A percentile compares a stretch with the other conserved stretches of the same genome.
Evolutionary conservation across 2,797 vertebrate genomes (phyloP).

Genomic region (Semotilus atromaculatus): DNA sequence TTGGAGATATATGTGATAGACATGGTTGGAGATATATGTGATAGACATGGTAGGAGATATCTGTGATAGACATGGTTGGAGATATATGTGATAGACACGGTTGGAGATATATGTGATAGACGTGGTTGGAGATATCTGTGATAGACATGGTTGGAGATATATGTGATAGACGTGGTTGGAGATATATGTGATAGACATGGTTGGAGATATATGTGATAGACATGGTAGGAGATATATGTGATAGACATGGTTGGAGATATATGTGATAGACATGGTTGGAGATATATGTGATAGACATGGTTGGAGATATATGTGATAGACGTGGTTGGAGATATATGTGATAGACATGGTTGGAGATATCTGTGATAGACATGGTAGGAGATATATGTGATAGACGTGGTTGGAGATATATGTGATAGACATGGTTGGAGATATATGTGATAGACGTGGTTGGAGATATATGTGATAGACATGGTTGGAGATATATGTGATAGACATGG

Average conservation of each 20-base stretch:
- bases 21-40: background rate
- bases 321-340: background rate
- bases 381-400: background rate
- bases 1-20: background rate
- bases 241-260: no score
- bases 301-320: background rate
- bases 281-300: background rate
- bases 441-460: no score
- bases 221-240: background rate
- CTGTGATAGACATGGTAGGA: background rate
- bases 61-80: no score
- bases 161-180: no score
- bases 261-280: no score
- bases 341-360: no score
- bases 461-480: no score
- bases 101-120: background rate
- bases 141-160: no score
- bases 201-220: background rate
- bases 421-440: background rate
- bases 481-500: background rate
- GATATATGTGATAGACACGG: background rate
- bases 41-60: slow-evolving; percentile 7
- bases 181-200: background rate
- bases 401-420: background rate
- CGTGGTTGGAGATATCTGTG: background rate